Evolutionary conservation across 2,113 vertebrate genomes (phyloP).

Genomic region (Neolamprologus toae): DNA sequence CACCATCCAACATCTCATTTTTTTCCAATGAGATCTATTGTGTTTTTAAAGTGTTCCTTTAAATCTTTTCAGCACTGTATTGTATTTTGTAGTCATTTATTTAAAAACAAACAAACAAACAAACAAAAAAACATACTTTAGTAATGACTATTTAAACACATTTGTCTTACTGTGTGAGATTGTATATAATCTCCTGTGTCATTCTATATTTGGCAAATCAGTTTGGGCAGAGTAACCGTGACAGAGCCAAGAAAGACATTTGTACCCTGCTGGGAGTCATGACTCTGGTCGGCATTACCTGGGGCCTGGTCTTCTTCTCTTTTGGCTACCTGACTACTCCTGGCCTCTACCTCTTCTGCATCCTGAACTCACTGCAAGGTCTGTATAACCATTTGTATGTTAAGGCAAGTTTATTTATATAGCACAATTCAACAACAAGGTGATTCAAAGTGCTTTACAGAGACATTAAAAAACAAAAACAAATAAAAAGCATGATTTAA

Average conservation of each 20-base stretch:
- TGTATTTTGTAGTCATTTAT: not conserved
- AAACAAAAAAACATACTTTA: not conserved
- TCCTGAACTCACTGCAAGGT: slow-evolving; percentile 58
- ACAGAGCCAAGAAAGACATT: not conserved
- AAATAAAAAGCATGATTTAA: not conserved
- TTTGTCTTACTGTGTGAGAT: not conserved
- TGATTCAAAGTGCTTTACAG: not conserved
- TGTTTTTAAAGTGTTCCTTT: not conserved
- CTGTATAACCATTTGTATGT: not conserved
- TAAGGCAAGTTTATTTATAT: not conserved
- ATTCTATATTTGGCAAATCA: not conserved
- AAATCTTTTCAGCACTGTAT: not conserved
- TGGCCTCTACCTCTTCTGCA: slow-evolving; percentile 36
- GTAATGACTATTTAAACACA: not conserved
- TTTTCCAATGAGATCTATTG: not conserved
- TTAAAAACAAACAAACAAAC: rapidly evolving
- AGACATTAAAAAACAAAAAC: not conserved
- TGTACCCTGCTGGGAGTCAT: slow-evolving; percentile 32
- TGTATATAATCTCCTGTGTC: not conserved
- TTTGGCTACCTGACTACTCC: not conserved
- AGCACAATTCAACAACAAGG: not conserved
- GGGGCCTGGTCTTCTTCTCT: slow-evolving; percentile 46
- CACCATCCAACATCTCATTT: not conserved
- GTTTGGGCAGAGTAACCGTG: not conserved
- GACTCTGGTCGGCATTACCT: slow-evolving; percentile 45